A percentile compares a stretch with the other conserved stretches of the same genome.
phyloP scores from a whole-genome alignment of 2,888 invertebrate genomes.

The Torymus tubicola region DNA sequence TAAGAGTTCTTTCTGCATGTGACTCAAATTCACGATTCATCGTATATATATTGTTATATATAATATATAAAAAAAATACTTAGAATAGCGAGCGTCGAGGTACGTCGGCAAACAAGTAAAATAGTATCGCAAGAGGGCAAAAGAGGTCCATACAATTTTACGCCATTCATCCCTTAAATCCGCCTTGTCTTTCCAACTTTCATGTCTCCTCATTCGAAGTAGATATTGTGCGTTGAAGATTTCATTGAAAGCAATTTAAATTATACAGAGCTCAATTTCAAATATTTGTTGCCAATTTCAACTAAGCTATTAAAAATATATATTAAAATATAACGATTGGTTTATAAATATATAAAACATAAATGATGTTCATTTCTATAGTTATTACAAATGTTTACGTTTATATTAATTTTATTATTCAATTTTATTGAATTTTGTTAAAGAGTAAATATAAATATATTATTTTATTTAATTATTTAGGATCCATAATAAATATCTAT shows the following conservation, averaged over 20 bases:
- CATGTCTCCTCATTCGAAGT: conserved; percentile 29
- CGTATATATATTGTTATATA: conserved; percentile 80
- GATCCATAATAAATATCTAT: too few species aligned
- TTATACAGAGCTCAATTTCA: conserved; percentile 15
- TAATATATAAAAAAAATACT: conserved; percentile 76
- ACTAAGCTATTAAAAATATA: conserved; percentile 7
- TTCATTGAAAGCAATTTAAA: conserved; percentile 27
- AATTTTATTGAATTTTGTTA: conserved; percentile 6
- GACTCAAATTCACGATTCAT: conserved; percentile 75
- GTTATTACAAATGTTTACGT: neutral
- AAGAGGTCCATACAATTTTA: conserved; percentile 40
- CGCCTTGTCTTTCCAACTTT: conserved; percentile 31
- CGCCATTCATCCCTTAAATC: conserved; percentile 19
- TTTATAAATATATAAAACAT: conserved; percentile 11
- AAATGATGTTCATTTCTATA: conserved; percentile 12
- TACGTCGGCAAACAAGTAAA: conserved; percentile 62
- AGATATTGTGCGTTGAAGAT: conserved; percentile 20
- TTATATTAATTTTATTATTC: conserved; percentile 6
- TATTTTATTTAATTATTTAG: neutral
- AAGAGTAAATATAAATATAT: neutral
- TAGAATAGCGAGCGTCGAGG: conserved; percentile 68
- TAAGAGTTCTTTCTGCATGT: conserved; percentile 75
- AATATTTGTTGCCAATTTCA: conserved; percentile 15
- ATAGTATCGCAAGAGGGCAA: conserved; percentile 44
- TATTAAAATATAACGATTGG: conserved; percentile 13